Evolutionary conservation across 2,888 invertebrate genomes (phyloP).

Genomic region (Cantharis nigra): DNA sequence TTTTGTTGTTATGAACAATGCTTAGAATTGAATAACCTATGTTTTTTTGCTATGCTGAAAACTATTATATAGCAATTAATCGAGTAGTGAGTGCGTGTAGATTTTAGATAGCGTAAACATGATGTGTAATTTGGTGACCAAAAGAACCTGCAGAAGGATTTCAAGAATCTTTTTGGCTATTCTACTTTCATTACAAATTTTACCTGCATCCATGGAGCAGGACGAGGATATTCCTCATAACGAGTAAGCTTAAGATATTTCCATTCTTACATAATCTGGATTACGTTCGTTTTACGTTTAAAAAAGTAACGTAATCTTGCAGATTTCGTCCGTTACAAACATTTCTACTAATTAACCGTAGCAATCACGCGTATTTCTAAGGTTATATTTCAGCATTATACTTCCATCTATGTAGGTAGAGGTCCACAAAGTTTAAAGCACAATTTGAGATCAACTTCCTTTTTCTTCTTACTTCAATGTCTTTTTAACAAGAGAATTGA

Average conservation of each 20-base stretch:
- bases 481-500: not conserved
- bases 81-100: slow-evolving; percentile 35
- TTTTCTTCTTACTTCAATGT: not conserved
- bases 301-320: not conserved
- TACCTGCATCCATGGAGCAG: slow-evolving; percentile 67
- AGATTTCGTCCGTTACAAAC: not conserved
- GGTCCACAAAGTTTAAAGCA: not conserved
- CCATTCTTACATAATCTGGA: not conserved
- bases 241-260: slow-evolving; percentile 69
- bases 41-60: slow-evolving; percentile 27
- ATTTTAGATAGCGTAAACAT: slow-evolving; percentile 41
- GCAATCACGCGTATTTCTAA: not conserved
- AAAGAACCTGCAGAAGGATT: slow-evolving; percentile 21
- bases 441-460: not conserved
- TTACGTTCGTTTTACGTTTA: not conserved
- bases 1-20: not conserved
- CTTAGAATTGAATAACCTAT: not conserved
- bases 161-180: slow-evolving; percentile 38
- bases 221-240: slow-evolving; percentile 89
- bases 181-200: slow-evolving; percentile 52
- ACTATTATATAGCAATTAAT: slow-evolving; percentile 36
- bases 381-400: not conserved
- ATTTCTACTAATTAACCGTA: not conserved
- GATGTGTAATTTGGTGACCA: slow-evolving; percentile 32
- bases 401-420: not conserved